Conservation (phyloP, 2,113 vertebrate species). For the Poeciliopsis occidentalis region DNA sequence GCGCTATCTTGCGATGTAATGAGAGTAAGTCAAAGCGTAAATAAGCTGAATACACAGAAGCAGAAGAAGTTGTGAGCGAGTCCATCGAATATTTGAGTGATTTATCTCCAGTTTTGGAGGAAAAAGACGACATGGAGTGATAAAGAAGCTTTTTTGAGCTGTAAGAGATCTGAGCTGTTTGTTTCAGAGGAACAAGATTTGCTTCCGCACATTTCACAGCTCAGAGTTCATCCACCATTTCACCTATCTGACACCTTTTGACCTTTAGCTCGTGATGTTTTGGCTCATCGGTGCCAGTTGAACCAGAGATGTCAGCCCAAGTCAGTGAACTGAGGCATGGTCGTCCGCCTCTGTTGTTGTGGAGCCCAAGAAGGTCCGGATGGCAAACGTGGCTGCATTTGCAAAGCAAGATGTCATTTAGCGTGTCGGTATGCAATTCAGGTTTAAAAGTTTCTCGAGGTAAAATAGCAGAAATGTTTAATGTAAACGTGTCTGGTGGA, state of each 20-base stretch:
- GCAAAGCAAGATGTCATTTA: neutral
- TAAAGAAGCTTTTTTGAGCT: neutral
- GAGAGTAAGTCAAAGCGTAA: too few relatives aligned
- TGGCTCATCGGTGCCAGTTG: neutral
- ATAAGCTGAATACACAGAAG: too few relatives aligned
- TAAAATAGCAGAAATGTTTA: neutral
- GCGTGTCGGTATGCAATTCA: neutral
- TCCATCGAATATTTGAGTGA: too few relatives aligned
- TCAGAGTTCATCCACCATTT: neutral
- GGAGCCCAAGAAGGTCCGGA: neutral
- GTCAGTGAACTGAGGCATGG: neutral
- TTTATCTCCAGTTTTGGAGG: too few relatives aligned
- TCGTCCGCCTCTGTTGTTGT: neutral
- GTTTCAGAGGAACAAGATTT: neutral
- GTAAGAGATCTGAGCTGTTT: neutral
- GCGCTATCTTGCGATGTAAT: too few relatives aligned
- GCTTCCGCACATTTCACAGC: accelerated
- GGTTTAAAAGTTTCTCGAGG: neutral
- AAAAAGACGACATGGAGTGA: too few relatives aligned
- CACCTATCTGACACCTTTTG: too few relatives aligned
- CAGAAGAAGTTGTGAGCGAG: too few relatives aligned
- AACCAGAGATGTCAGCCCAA: neutral
- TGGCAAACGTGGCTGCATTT: neutral
- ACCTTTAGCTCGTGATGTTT: neutral
- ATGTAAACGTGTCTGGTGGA: neutral